Percentiles rank a stretch among this genome's conserved stretches.
These are phyloP conservation scores for Drosophila picticornis DNA, from an alignment of 2,888 invertebrate species.

Conservation along the genomic window DNA sequence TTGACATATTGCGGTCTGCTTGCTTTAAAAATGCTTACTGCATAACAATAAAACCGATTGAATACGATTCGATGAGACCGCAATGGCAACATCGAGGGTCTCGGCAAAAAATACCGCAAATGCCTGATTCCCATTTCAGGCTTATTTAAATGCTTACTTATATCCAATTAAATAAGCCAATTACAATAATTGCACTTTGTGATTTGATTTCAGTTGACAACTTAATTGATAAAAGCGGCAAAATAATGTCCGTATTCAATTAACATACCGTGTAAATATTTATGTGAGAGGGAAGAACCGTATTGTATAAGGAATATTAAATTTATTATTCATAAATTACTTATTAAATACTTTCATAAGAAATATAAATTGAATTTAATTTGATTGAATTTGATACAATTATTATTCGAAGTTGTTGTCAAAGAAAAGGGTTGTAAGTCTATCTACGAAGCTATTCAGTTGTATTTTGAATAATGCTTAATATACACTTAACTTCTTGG, in stretches of 20 bases:
- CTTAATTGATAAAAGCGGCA: conserved; percentile 42
- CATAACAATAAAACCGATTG: conserved; percentile 1
- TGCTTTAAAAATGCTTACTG: not conserved
- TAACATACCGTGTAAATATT: conserved; percentile 17
- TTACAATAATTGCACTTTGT: conserved; percentile 47
- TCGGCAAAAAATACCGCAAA: conserved; percentile 39
- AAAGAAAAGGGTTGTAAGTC: not conserved
- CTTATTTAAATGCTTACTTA: conserved; percentile 36
- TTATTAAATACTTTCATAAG: not conserved
- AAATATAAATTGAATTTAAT: not conserved
- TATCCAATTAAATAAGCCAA: conserved; percentile 48
- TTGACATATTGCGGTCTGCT: conserved; percentile 47
- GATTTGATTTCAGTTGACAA: conserved; percentile 47
- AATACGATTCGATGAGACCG: conserved; percentile 26
- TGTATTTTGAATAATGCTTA: not conserved
- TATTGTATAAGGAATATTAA: not conserved
- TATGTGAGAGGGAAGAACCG: not conserved
- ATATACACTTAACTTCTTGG: not conserved
- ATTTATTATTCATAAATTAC: too few relatives aligned
- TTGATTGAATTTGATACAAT: not conserved
- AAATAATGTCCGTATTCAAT: conserved; percentile 1
- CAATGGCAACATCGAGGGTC: conserved; percentile 6
- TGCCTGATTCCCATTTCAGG: conserved; percentile 24
- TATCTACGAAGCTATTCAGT: not conserved
- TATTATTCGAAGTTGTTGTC: not conserved